Conservation (phyloP, 2,888 invertebrate genomes). For the Diachrysia chrysitis region DNA sequence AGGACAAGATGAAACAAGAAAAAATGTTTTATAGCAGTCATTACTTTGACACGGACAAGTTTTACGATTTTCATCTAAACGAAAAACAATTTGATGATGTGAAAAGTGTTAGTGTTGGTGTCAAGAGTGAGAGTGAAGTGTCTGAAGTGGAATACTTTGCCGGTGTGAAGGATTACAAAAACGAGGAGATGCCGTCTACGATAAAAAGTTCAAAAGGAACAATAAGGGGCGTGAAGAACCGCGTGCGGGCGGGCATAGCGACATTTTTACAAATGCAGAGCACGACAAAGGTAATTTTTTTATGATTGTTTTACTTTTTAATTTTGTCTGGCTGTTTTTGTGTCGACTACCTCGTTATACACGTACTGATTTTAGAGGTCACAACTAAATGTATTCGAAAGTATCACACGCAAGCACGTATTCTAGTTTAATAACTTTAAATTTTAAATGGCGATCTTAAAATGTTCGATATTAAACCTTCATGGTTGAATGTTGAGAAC, state of each 20-base stretch:
- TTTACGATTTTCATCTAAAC: slow-evolving; percentile 94
- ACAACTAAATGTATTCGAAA: slow-evolving; percentile 78
- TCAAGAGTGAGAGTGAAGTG: slow-evolving; percentile 81
- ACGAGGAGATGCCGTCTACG: slow-evolving; percentile 91
- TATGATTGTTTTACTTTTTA: slow-evolving; percentile 67
- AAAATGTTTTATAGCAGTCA: slow-evolving; percentile 86
- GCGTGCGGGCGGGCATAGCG: slow-evolving; percentile 97
- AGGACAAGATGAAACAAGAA: slow-evolving; percentile 84
- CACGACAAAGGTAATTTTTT: slow-evolving; percentile 93
- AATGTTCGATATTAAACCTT: slow-evolving; percentile 75
- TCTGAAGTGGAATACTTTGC: slow-evolving; percentile 93
- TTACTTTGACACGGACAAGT: slow-evolving; percentile 93
- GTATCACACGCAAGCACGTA: slow-evolving; percentile 73
- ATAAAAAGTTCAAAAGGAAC: slow-evolving; percentile 97
- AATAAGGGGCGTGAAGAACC: slow-evolving; percentile 97
- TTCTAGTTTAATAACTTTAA: slow-evolving; percentile 72
- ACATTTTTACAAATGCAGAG: slow-evolving; percentile 96
- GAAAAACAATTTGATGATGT: slow-evolving; percentile 90
- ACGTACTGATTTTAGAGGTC: slow-evolving; percentile 85
- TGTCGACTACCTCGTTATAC: slow-evolving; percentile 71
- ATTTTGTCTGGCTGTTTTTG: slow-evolving; percentile 64
- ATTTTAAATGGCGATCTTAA: slow-evolving; percentile 60
- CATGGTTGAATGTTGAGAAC: slow-evolving; percentile 72
- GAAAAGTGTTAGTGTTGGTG: slow-evolving; percentile 83
- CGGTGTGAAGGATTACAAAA: slow-evolving; percentile 93